Evolutionary conservation across 2,888 invertebrate genomes (phyloP).

Genomic region (Hyppa rectilinea): DNA sequence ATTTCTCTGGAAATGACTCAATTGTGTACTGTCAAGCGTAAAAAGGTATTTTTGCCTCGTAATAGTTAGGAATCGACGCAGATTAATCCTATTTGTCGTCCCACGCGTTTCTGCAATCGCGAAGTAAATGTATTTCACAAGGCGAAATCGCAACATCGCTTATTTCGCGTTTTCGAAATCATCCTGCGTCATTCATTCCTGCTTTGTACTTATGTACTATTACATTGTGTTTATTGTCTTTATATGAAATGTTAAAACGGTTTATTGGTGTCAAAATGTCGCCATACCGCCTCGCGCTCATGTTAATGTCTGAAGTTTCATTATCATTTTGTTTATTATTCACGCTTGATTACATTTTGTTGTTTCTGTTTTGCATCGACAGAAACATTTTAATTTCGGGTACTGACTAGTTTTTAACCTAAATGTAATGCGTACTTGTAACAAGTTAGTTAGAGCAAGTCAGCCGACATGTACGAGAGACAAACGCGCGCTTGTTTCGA

Average conservation of each 20-base stretch:
- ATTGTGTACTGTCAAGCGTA: constrained; percentile 44
- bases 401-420: constrained; percentile 29
- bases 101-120: constrained; percentile 89
- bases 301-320: constrained; percentile 40
- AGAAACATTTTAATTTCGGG: constrained; percentile 28
- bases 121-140: constrained; percentile 87
- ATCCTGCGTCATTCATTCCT: constrained; percentile 88
- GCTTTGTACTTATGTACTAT: constrained; percentile 77
- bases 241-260: constrained; percentile 66
- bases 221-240: constrained; percentile 72
- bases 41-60: constrained; percentile 69
- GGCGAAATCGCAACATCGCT: constrained; percentile 89
- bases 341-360: constrained; percentile 42
- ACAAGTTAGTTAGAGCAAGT: constrained; percentile 48
- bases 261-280: constrained; percentile 66
- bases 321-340: constrained; percentile 57
- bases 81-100: constrained; percentile 88
- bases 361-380: constrained; percentile 37
- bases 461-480: constrained; percentile 72
- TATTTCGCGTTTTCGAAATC: constrained; percentile 90
- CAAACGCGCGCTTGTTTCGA: constrained; percentile 79
- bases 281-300: constrained; percentile 40
- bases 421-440: constrained; percentile 21
- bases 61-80: constrained; percentile 78
- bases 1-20: constrained; percentile 48